Conservation (phyloP, 1,140 invertebrate genomes). For the Vollenhovia emeryi region DNA sequence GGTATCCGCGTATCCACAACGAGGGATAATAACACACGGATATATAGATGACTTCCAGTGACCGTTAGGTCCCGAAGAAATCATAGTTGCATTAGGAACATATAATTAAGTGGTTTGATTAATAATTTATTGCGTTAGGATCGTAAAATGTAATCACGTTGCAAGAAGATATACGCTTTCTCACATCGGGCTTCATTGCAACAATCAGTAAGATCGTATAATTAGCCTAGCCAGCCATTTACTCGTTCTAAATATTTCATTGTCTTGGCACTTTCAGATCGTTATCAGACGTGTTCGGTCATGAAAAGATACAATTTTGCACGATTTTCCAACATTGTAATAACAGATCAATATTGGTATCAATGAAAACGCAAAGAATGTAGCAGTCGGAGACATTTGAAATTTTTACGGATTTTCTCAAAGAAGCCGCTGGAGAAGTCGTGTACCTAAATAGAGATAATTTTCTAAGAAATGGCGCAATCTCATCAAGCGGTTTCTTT, state of each 20-base stretch:
- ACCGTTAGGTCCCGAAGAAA: conserved; percentile 67
- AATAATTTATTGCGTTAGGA: conserved; percentile 72
- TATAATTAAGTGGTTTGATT: conserved; percentile 73
- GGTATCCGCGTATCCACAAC: conserved; percentile 15
- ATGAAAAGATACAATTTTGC: not conserved
- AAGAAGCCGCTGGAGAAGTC: not conserved
- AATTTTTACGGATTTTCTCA: not conserved
- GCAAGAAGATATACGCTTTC: conserved; percentile 41
- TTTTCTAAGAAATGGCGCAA: not conserved
- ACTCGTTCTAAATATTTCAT: conserved; percentile 30
- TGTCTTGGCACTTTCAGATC: conserved; percentile 44
- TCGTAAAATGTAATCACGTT: conserved; percentile 46
- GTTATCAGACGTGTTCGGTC: conserved; percentile 13
- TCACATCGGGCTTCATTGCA: conserved; percentile 37
- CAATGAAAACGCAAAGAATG: not conserved
- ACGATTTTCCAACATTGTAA: not conserved
- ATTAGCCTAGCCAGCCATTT: conserved; percentile 4
- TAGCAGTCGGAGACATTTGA: not conserved
- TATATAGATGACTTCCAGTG: conserved; percentile 13
- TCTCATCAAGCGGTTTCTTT: conserved; percentile 14
- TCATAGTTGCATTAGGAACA: conserved; percentile 69
- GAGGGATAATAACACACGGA: conserved; percentile 20
- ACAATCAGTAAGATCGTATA: conserved; percentile 33
- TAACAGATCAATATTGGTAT: not conserved
- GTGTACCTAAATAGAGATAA: not conserved